A percentile compares a stretch with the other conserved stretches of the same genome.
Conservation (phyloP, 2,113 vertebrate genomes). For the Phalacrocorax pelagicus region DNA sequence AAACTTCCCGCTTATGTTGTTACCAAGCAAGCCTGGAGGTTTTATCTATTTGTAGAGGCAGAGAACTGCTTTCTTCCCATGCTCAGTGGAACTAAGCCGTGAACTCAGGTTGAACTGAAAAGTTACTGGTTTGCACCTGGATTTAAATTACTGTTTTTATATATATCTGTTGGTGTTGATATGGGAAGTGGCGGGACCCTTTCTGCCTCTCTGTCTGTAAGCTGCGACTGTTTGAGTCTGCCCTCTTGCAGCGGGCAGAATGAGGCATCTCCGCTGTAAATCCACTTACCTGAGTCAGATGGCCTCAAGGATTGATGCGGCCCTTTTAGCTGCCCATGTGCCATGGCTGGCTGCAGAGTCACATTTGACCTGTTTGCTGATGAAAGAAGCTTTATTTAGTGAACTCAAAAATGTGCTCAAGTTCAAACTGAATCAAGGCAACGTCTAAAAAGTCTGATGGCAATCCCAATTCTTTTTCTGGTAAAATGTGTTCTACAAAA, state of each 20-base stretch:
- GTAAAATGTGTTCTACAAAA: neutral
- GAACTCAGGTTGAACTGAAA: neutral
- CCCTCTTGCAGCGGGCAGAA: accelerated
- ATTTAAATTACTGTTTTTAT: neutral
- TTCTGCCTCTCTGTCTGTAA: neutral
- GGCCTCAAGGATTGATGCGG: neutral
- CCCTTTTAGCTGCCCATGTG: neutral
- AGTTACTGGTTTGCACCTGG: neutral
- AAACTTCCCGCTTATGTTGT: neutral
- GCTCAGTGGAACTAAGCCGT: neutral
- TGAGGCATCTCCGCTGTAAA: neutral
- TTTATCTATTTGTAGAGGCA: neutral
- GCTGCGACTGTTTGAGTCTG: neutral
- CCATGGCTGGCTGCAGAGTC: neutral
- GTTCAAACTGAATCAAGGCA: neutral
- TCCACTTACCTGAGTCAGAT: neutral
- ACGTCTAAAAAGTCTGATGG: neutral
- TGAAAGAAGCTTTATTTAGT: neutral
- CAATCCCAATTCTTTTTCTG: neutral
- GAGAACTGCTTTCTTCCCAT: neutral
- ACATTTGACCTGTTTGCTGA: neutral
- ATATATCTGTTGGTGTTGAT: neutral
- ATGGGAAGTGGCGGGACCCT: neutral
- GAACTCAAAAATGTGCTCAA: neutral
- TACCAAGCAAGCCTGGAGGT: neutral